Evolutionary conservation across 2,797 vertebrate genomes (phyloP).

Genomic region (Cygnus olor): DNA sequence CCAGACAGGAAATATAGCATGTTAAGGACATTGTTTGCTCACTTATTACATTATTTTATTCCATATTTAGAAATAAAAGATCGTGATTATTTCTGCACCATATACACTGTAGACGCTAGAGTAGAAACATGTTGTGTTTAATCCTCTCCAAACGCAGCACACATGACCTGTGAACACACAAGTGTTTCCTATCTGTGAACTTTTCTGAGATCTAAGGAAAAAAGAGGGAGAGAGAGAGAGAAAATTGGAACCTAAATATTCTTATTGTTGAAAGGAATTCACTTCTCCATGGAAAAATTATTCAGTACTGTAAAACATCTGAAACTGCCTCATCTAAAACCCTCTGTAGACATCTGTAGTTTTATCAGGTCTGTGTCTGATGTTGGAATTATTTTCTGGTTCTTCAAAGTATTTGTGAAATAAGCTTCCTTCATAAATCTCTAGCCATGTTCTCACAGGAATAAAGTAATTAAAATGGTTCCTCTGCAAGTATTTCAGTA

Average conservation of each 20-base stretch:
- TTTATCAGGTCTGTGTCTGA: background rate
- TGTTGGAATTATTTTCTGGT: background rate
- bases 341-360: background rate
- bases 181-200: background rate
- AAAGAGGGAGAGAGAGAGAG: background rate
- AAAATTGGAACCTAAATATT: background rate
- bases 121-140: background rate
- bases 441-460: background rate
- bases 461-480: accelerated
- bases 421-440: background rate
- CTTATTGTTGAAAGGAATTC: background rate
- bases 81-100: background rate
- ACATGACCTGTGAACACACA: background rate
- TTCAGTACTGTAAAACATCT: background rate
- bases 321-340: background rate
- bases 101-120: background rate
- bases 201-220: background rate
- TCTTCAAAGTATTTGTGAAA: background rate
- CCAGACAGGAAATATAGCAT: background rate
- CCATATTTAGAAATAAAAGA: background rate
- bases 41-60: background rate
- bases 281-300: background rate
- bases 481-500: background rate
- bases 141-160: background rate
- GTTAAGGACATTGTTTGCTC: background rate